phyloP scores from a whole-genome alignment of 2,113 vertebrate species.

The Cyprinus carpio region DNA sequence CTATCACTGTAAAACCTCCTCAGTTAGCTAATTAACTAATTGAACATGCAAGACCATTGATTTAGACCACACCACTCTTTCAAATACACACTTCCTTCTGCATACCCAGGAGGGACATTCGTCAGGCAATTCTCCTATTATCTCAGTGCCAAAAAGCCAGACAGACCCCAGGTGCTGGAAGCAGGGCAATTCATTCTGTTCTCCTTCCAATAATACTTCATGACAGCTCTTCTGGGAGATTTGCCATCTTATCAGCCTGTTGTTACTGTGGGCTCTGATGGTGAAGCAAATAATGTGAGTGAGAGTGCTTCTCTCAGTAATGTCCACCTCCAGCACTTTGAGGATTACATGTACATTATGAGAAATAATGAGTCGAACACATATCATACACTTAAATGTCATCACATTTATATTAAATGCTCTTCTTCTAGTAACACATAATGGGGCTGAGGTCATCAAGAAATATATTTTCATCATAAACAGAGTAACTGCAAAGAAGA shows the following conservation, averaged over 20 bases:
- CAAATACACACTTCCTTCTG: not conserved
- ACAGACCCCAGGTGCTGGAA: constrained; percentile 48
- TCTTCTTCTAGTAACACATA: not conserved
- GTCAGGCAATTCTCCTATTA: constrained; percentile 29
- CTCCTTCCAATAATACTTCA: constrained; percentile 42
- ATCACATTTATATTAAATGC: constrained; percentile 11
- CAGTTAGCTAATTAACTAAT: constrained; percentile 16
- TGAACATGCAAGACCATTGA: not conserved
- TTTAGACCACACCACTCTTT: not conserved
- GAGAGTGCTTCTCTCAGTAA: constrained; percentile 10
- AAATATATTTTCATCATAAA: not conserved
- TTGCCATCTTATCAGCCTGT: constrained; percentile 46
- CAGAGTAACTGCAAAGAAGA: not conserved
- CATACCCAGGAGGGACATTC: constrained; percentile 33
- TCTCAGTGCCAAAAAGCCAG: constrained; percentile 32
- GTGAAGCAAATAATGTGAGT: constrained; percentile 40
- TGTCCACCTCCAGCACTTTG: constrained; percentile 23
- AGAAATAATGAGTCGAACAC: constrained; percentile 28
- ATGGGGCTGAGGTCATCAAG: not conserved
- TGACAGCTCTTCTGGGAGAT: constrained; percentile 41
- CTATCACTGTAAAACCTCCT: not conserved
- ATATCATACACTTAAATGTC: not conserved
- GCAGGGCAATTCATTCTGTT: constrained; percentile 42
- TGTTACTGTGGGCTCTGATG: constrained; percentile 35
- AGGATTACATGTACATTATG: constrained; percentile 18